Evolutionary conservation across 1,140 invertebrate genomes (phyloP), one percentile per base, ranked within the genome.

Genomic region (Onthophagus taurus): DNA sequence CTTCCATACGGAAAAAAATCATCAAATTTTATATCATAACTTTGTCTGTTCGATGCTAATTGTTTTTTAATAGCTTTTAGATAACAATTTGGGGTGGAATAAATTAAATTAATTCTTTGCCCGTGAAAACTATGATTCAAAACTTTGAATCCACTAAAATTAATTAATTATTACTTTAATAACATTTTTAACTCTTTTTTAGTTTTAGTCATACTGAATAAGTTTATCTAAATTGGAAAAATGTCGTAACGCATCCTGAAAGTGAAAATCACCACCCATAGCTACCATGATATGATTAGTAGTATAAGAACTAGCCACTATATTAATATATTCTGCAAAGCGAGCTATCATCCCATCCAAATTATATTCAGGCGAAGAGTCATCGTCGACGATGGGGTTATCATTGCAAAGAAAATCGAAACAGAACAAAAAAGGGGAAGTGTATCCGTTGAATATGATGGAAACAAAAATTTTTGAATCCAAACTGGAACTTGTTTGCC

Each of bases 51-150:
- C 8, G 8, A 2, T n/a, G 12, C 13, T 3, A 41, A 24, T 42
- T 47, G 49, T 13, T 48, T 74, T 48, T 90, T 75, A 0, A 95
- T 57, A 1, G 89, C 76, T 58, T 92, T 83, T 8, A 90, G 57
- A 63, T 98, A 98, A 61, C 94, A 98, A 0, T 85, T 81, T 0
- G 94, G 94, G 0, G 92, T 97, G 0, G 94, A 97, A 61, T 97
- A 97, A 39, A 96, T 77, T 4, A 90, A 57, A 54, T 89, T 85
- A 0, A 93, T 69, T 1, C 29, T 17, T 18, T 42, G 29, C 16
- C 41, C 26, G 4, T 31, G 4, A 12, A 17, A 17, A n/a, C 24
- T 38, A 33, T 50, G 45, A 7, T 42, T 31, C 35, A 42, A 50
- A 13, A 8, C 8, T 14, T 50, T 38, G 24, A 52, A 54, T 19